These are phyloP conservation scores for Menura novaehollandiae DNA, from an alignment of 2,113 vertebrate species.

Conservation along the genomic window DNA sequence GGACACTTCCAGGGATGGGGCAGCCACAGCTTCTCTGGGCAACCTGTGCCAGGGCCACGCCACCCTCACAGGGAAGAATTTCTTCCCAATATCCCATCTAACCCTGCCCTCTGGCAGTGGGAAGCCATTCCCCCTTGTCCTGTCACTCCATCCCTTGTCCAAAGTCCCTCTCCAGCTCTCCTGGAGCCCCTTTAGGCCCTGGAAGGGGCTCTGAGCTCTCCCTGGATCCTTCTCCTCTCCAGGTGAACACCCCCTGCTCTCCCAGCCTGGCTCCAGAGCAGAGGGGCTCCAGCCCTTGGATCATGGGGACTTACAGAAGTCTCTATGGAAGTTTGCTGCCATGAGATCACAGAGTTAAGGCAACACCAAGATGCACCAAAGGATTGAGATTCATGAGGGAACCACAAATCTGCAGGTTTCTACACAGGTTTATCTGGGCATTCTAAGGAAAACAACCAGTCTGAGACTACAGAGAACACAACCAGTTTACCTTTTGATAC, in stretches of 20 bases:
- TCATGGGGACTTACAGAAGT: neutral
- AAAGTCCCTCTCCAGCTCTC: neutral
- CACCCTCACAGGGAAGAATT: fast-evolving
- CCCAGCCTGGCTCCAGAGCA: neutral
- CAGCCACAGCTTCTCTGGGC: neutral
- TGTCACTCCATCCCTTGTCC: neutral
- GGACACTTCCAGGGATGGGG: neutral
- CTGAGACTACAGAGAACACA: neutral
- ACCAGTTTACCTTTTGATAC: neutral
- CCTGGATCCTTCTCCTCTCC: neutral
- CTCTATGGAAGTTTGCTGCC: neutral
- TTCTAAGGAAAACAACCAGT: neutral
- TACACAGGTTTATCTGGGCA: neutral
- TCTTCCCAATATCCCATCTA: neutral
- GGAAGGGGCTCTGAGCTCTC: neutral
- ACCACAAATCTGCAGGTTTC: neutral
- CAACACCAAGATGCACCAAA: neutral
- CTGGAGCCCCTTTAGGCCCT: neutral
- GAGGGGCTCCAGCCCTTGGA: neutral
- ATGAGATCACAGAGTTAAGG: neutral
- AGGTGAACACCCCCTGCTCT: neutral
- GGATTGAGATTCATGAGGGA: neutral
- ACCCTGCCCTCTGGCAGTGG: fast-evolving
- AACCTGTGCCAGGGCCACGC: neutral
- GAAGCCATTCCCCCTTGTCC: neutral